phyloP scores from a whole-genome alignment of 53 echinoderm and acorn worm genomes.

The Stichopus horrens region DNA sequence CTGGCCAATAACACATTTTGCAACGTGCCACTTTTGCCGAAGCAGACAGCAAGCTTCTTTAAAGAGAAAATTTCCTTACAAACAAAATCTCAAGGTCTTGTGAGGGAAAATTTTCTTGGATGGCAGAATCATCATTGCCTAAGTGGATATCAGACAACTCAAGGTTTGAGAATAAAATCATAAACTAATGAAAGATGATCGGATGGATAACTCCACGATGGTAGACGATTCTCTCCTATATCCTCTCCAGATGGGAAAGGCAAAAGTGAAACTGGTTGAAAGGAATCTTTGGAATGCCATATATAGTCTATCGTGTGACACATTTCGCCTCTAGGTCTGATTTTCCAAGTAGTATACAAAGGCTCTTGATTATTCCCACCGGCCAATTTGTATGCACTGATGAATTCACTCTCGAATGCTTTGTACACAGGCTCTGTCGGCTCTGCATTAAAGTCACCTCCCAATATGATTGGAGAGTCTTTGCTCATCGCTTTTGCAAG shows the following conservation, averaged over 20 bases:
- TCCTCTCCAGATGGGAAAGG: slow-evolving; percentile 72
- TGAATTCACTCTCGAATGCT: slow-evolving; percentile 61
- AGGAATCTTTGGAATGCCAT: slow-evolving; percentile 70
- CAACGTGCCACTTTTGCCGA: background rate
- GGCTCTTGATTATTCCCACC: slow-evolving; percentile 72
- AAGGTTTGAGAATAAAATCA: slow-evolving; percentile 78
- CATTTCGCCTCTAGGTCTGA: slow-evolving; percentile 77
- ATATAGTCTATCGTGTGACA: slow-evolving; percentile 98
- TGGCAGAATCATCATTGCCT: no score
- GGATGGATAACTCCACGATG: slow-evolving; percentile 80
- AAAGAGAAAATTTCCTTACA: no score
- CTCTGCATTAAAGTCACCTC: slow-evolving; percentile 95
- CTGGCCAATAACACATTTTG: no score
- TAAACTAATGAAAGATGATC: slow-evolving; percentile 94
- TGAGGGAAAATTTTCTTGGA: no score
- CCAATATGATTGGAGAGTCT: slow-evolving; percentile 66
- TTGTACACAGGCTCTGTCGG: slow-evolving; percentile 77
- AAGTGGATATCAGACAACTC: background rate
- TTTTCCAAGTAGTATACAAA: slow-evolving; percentile 93
- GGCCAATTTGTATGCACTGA: slow-evolving; percentile 73
- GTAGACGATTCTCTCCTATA: slow-evolving; percentile 74
- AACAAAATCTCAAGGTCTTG: no score
- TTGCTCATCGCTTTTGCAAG: slow-evolving; percentile 53
- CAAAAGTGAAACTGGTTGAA: slow-evolving; percentile 60
- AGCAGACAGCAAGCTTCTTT: background rate